Base-by-base conservation (phyloP, 2,888 invertebrate species). In the Chrysolina oricalcia region DNA sequence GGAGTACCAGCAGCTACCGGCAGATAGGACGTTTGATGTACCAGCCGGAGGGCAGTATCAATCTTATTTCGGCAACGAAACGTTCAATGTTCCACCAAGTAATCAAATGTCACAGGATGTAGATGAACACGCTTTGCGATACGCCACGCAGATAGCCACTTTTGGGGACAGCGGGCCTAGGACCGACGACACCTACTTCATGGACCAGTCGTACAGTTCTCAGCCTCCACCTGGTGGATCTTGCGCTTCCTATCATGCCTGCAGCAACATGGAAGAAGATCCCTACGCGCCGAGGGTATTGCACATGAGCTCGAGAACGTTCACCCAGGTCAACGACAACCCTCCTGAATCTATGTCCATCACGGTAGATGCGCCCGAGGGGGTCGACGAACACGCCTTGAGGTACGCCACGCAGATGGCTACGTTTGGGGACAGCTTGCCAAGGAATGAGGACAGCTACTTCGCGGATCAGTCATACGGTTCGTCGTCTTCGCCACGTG, bases 241-340 rank as follows among this genome's bases (percentile, higher is more conserved):
- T 27, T 27, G 2, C 5, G 27, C 2, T 5, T 9, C 11, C 6
- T 53, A 53, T 48, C 17, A 48, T 17, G 15, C 19, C 10, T 17
- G 27, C 6, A 67, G 27, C 23, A 67, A 50, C n/a, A 19, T 67
- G 17, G 35, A 67, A 13, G 67, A 67, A n/a, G 67, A 67, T 27
- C 27, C 48, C n/a, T 17, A 11, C 9, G n/a, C n/a, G 9, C 67
- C 67, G 11, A 67, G 67, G 50, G 27, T 67, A 6, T 17, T 67
- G 67, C 67, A 67, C 19, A 67, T 67, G 67, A 67, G 48, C 50
- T 50, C 67, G 0, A 17, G 46, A 35, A 50, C 67, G 3, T 67
- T 23, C 15, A 13, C 40, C 35, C 67, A 40, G 6, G 15, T 50
- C 15, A 50, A 67, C 19, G 40, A 67, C 19, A 23, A n/a, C 11